Evolutionary conservation across 2,113 vertebrate genomes (phyloP).

Genomic region (Thomomys bottae): DNA sequence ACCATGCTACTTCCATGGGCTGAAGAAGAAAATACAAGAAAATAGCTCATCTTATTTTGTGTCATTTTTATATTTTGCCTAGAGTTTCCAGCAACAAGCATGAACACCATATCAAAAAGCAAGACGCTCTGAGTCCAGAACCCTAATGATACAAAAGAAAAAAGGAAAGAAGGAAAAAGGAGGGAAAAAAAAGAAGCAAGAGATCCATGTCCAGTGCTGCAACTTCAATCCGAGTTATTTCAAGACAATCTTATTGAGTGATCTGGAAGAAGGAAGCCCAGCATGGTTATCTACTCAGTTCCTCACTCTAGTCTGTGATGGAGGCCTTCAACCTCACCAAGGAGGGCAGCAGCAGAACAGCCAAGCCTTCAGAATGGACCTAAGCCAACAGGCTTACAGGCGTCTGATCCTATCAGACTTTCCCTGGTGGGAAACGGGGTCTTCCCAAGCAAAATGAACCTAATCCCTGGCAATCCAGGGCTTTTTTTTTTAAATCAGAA

Average conservation of each 20-base stretch:
- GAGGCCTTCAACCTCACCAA: not conserved
- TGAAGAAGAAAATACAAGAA: constrained; percentile 18
- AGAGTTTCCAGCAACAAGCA: constrained; percentile 9
- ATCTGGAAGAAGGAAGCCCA: not conserved
- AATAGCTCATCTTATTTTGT: not conserved
- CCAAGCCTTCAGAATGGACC: not conserved
- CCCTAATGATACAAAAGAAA: too few relatives aligned
- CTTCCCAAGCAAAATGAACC: not conserved
- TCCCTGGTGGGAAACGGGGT: not conserved
- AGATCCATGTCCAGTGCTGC: rapidly evolving
- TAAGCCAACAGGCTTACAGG: not conserved
- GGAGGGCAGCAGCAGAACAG: not conserved
- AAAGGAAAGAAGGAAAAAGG: too few relatives aligned
- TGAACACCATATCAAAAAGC: not conserved
- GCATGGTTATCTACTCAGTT: not conserved
- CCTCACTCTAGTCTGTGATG: not conserved
- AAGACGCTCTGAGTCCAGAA: too few relatives aligned
- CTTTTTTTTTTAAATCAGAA: constrained; percentile 52
- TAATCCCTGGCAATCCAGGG: not conserved
- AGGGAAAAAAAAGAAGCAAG: too few relatives aligned
- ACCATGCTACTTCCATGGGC: constrained; percentile 18
- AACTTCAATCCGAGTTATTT: not conserved
- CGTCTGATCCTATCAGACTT: constrained; percentile 14
- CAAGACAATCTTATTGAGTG: not conserved
- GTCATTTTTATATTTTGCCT: not conserved